phyloP scores from a whole-genome alignment of 2,888 invertebrate species.

The Melipona beecheii region DNA sequence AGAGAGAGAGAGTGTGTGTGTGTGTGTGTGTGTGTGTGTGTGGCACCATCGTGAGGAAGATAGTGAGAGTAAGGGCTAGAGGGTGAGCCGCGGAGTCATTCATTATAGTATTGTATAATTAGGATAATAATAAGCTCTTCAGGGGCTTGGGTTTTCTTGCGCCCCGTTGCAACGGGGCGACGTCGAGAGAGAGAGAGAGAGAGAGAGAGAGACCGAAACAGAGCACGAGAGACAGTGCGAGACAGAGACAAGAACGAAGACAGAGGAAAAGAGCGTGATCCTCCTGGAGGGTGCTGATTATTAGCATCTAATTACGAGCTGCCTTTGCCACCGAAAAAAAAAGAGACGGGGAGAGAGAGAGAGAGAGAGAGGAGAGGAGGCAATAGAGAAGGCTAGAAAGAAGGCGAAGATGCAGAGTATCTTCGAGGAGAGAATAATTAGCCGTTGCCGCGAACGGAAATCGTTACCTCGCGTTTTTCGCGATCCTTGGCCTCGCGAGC shows the following conservation, averaged over 20 bases:
- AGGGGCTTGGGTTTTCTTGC: slow-evolving; percentile 80
- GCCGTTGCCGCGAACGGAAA: slow-evolving; percentile 43
- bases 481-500: slow-evolving; percentile 24
- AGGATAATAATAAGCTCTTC: slow-evolving; percentile 84
- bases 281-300: slow-evolving; percentile 76
- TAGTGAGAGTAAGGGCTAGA: slow-evolving; percentile 64
- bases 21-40: slow-evolving; percentile 10
- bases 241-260: slow-evolving; percentile 35
- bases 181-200: slow-evolving; percentile 64
- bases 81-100: slow-evolving; percentile 76
- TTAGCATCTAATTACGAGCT: slow-evolving; percentile 81
- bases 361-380: slow-evolving; percentile 19
- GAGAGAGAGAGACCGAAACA: slow-evolving; percentile 54
- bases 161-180: slow-evolving; percentile 72
- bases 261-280: slow-evolving; percentile 59
- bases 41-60: slow-evolving; percentile 50
- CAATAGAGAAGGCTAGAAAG: slow-evolving; percentile 37
- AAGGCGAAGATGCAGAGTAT: slow-evolving; percentile 48
- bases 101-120: slow-evolving; percentile 84
- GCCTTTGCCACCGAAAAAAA: slow-evolving; percentile 64
- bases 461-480: slow-evolving; percentile 53
- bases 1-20: slow-evolving; percentile 19
- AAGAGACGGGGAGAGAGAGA: slow-evolving; percentile 27
- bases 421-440: slow-evolving; percentile 60
- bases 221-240: slow-evolving; percentile 2